Conservation (phyloP, 2,113 vertebrate species). For the Natator depressus region DNA sequence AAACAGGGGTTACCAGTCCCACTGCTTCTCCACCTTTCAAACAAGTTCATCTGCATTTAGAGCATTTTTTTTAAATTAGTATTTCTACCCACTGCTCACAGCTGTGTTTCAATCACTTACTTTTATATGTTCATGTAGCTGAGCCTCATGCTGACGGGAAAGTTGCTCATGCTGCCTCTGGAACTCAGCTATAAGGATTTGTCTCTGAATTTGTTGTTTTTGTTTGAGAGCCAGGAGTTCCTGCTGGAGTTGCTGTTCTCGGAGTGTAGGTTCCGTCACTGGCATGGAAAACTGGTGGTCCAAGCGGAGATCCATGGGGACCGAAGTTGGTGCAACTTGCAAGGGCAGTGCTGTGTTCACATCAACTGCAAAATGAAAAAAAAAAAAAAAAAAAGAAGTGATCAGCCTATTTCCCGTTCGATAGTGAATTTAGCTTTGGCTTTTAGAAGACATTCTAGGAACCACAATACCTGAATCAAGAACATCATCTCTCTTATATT, state of each 20-base stretch:
- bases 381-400: neutral
- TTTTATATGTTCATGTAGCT: slow-evolving; percentile 96
- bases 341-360: slow-evolving; percentile 91
- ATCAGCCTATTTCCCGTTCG: neutral
- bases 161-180: slow-evolving; percentile 97
- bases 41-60: neutral
- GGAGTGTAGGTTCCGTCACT: slow-evolving; percentile 78
- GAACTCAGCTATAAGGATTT: slow-evolving; percentile 96
- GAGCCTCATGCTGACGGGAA: slow-evolving; percentile 94
- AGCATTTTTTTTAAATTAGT: neutral
- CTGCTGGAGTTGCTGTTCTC: slow-evolving; percentile 96
- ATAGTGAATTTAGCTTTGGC: neutral
- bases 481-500: neutral
- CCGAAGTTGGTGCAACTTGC: slow-evolving; percentile 87
- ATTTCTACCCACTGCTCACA: fast-evolving
- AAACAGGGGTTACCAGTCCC: neutral
- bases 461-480: fast-evolving
- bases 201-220: slow-evolving; percentile 97
- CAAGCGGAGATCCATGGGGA: slow-evolving; percentile 96
- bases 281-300: slow-evolving; percentile 92
- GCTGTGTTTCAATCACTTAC: slow-evolving; percentile 68
- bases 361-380: slow-evolving; percentile 82
- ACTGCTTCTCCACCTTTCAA: neutral
- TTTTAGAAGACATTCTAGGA: neutral
- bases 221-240: slow-evolving; percentile 96